Percentiles rank a stretch among this genome's conserved stretches.
Conservation (phyloP, 1,140 invertebrate genomes). For the Portunus trituberculatus region DNA sequence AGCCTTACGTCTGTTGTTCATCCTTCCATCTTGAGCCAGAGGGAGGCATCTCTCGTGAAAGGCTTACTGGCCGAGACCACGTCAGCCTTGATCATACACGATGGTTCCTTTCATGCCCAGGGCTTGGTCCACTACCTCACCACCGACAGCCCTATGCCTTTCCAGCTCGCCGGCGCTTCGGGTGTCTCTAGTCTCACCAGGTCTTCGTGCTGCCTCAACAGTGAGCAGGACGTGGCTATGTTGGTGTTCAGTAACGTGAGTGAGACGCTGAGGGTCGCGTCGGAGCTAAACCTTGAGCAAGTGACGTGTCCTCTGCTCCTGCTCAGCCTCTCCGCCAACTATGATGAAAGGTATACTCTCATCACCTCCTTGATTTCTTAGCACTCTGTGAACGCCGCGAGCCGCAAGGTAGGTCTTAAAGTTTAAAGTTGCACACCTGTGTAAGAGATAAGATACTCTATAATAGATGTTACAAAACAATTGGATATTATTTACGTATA, state of each 20-base stretch:
- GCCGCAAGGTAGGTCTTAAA: background rate
- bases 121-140: background rate
- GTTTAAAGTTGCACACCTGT: background rate
- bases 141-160: background rate
- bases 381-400: background rate
- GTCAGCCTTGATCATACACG: conserved; percentile 24
- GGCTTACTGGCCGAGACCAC: background rate
- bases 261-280: background rate
- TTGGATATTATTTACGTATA: background rate
- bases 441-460: background rate
- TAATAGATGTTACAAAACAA: background rate
- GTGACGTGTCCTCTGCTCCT: background rate
- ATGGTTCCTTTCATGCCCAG: conserved; percentile 28
- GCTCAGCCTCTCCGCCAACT: background rate
- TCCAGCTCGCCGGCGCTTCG: background rate
- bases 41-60: background rate
- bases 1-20: too few relatives aligned
- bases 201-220: background rate
- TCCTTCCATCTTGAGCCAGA: background rate
- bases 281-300: background rate
- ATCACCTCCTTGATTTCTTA: background rate
- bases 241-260: conserved; percentile 38
- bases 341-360: conserved; percentile 7
- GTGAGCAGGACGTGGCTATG: background rate
- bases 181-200: too few relatives aligned